A percentile compares a stretch with the other conserved stretches of the same genome.
phyloP scores from a whole-genome alignment of 2,113 vertebrate species.

The Myotis yumanensis region DNA sequence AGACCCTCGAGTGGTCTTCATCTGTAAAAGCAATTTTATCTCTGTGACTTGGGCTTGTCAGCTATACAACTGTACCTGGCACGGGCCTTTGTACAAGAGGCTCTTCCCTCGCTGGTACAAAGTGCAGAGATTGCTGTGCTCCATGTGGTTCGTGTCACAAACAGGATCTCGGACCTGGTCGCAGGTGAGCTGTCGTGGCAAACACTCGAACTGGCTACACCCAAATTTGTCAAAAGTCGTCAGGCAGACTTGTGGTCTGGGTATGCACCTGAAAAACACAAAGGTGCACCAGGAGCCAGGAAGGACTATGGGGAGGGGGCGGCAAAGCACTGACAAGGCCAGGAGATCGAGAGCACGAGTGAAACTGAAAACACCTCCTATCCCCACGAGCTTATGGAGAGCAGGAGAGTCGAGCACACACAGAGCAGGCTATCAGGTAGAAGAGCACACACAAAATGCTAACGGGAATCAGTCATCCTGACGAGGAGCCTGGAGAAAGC shows the following conservation, averaged over 20 bases:
- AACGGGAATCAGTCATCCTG: background rate
- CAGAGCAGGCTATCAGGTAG: background rate
- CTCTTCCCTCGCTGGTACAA: constrained; percentile 93
- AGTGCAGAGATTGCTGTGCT: constrained; percentile 90
- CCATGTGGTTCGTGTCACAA: constrained; percentile 92
- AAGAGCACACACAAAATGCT: background rate
- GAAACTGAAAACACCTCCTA: background rate
- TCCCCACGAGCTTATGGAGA: background rate
- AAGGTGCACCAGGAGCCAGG: background rate
- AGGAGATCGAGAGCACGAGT: background rate
- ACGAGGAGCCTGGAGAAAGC: background rate
- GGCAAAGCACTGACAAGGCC: background rate
- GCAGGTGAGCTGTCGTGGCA: constrained; percentile 88
- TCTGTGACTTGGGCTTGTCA: background rate
- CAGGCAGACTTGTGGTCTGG: constrained; percentile 93
- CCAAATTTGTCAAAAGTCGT: constrained; percentile 89
- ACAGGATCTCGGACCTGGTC: constrained; percentile 91
- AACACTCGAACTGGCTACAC: constrained; percentile 92
- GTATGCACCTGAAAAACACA: constrained; percentile 88
- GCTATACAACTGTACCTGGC: constrained; percentile 88
- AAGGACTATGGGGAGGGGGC: background rate
- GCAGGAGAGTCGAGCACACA: background rate
- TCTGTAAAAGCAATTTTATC: background rate
- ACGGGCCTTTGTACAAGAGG: constrained; percentile 93
- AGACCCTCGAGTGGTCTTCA: background rate